Base-by-base conservation (phyloP, 2,797 vertebrate genomes). In the Centropyge bicolor region DNA sequence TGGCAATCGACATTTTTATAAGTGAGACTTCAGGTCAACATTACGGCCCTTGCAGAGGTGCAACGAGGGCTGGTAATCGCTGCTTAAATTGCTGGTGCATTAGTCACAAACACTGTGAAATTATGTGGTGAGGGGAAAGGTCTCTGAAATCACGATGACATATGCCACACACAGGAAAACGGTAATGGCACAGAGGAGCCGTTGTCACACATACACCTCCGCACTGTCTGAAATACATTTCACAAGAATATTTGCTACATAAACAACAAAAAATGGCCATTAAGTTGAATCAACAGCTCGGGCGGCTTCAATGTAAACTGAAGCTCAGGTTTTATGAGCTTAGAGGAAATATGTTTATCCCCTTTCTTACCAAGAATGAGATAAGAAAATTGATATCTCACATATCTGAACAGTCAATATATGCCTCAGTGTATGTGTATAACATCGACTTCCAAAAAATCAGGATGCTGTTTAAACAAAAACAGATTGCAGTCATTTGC, bases 91-190 rank as follows among this genome's bases (percentile, higher is more conserved):
- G 84, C 62, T 55, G 63, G 54, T 72, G 55, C 83, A 83, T 87
- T 82, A 85, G 76, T 87, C 83, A 79, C 52, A 74, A 84, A 77
- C n/a, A 35, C 40, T 71, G 77, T 54, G 63, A 86, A 84, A 77
- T 70, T 24, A 70, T 71, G 60, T 52, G 19, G 43, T 7, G n/a
- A 75, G 38, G 63, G 59, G 54, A 76, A 72, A 75, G 72, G 74
- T 76, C 46, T 70, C 36, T 22, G 60, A 71, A 73, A 83, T 63
- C 13, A 57, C 24, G 52, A 51, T 17, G 57, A 69, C 14, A 49
- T 56, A 14, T 55, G 54, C 43, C 60, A 27, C 56, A 48, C 48
- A 66, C n/a, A 67, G 54, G 46, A 71, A 76, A 83, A 40, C 0
- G 1, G 19, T n/a, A 49, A 40, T 22, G 14, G 17, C 56, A 59